Evolutionary conservation across 2,113 vertebrate genomes (phyloP), one percentile per base, ranked within the genome.

Genomic region (Pelmatolapia mariae): DNA sequence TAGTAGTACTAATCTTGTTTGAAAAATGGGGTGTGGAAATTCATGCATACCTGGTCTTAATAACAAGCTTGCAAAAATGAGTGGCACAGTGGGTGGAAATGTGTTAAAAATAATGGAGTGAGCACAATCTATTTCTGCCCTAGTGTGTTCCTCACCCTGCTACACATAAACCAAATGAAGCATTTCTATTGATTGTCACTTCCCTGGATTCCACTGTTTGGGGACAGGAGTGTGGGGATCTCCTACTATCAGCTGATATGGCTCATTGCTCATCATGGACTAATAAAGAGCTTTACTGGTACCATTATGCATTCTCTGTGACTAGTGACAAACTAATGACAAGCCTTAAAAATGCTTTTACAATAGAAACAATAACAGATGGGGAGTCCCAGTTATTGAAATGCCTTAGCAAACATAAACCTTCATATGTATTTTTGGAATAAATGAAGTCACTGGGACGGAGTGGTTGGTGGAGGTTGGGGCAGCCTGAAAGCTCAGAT

Each of bases 111-210:
- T 80, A 86, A 85, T 36, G 33, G 19, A 24, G 84, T 5, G 4
- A 83, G 82, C 89, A 38, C 26, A 90, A 83, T 86, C 53, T 82
- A 57, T 90, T 83, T 87, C 56, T 84, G 31, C 76, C 15, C 8
- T 57, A 54, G 40, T 86, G 89, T 91, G 87, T 84, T 90, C 89
- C 84, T 87, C 83, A 68, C 26, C 5, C 73, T 78, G 73, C 73
- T 86, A 85, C 79, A 93, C 90, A 95, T 93, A 94, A 94, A 95
- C 29, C 87, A 95, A 96, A 95, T 95, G 92, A 93, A 94, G 94
- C 92, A 86, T 94, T 94, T 76, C 59, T 92, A 96, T 96, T 93
- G 94, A 96, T 96, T 93, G 90, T 90, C 89, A 93, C 89, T 88
- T 94, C 81, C 61, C 92, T 90, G 82, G 91, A 87, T 90, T 89